A percentile compares a stretch with the other conserved stretches of the same genome.
These are phyloP conservation scores for Gibbula magus DNA, from an alignment of 2,888 invertebrate species.

Conservation along the genomic window DNA sequence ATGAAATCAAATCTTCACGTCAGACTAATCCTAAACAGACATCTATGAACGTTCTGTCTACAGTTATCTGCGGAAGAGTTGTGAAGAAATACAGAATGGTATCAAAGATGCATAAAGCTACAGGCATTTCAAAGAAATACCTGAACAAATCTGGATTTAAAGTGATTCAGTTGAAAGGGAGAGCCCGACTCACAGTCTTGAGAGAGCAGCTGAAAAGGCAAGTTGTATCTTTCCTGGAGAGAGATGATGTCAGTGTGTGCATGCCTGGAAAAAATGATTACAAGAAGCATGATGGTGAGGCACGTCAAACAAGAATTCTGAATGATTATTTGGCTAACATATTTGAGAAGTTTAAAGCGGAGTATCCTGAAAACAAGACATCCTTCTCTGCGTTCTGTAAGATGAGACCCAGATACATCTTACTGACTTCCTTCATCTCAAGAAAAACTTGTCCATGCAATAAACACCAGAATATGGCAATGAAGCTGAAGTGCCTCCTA, in stretches of 20 bases:
- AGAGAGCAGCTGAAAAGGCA: not conserved
- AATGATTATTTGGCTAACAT: too few relatives aligned
- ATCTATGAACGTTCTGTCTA: not conserved
- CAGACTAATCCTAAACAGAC: not conserved
- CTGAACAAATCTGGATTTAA: not conserved
- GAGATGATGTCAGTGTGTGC: not conserved
- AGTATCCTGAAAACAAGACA: too few relatives aligned
- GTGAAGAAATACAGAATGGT: conserved; percentile 14
- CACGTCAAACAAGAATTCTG: too few relatives aligned
- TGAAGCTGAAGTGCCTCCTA: not conserved
- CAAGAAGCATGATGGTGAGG: too few relatives aligned
- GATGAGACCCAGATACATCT: too few relatives aligned
- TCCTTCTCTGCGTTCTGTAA: too few relatives aligned
- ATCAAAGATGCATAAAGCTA: not conserved
- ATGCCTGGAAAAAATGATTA: not conserved
- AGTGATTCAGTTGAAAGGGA: not conserved
- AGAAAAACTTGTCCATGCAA: not conserved
- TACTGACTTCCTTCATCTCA: not conserved
- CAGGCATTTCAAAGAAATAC: not conserved
- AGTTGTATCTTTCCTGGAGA: not conserved
- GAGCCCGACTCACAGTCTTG: not conserved
- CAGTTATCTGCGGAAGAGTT: not conserved
- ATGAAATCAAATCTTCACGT: conserved; percentile 3
- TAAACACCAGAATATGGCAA: not conserved
- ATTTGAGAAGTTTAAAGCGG: too few relatives aligned